These are phyloP conservation scores for Dipus sagitta DNA, from an alignment of 2,797 vertebrate genomes.

Conservation along the genomic window DNA sequence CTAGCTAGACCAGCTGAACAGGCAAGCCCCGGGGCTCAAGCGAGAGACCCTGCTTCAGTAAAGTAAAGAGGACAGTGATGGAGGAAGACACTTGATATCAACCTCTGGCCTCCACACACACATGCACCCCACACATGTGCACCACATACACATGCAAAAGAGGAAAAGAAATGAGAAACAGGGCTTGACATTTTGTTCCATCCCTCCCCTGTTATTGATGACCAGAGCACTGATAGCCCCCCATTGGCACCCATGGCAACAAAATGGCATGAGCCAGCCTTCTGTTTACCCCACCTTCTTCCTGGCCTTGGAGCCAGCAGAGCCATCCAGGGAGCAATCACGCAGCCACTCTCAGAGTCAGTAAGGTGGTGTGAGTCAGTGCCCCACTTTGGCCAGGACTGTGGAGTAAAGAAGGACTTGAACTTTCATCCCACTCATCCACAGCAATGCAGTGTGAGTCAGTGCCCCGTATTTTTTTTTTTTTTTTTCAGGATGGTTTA, in stretches of 20 bases:
- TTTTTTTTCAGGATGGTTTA: background rate
- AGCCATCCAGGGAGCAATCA: background rate
- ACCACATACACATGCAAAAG: too few species aligned
- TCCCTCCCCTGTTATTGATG: background rate
- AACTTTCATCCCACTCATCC: slow-evolving; percentile 45
- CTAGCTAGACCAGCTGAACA: too few species aligned
- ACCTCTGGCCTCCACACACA: too few species aligned
- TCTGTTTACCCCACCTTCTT: background rate
- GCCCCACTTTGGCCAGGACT: background rate
- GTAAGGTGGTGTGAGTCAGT: slow-evolving; percentile 29
- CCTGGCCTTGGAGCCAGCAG: background rate
- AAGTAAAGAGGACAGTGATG: too few species aligned
- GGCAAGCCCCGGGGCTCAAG: too few species aligned
- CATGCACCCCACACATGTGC: too few species aligned
- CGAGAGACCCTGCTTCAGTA: too few species aligned
- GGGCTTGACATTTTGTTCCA: background rate
- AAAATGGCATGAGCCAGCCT: background rate
- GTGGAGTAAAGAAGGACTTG: slow-evolving; percentile 5
- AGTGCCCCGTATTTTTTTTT: background rate
- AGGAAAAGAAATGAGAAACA: background rate
- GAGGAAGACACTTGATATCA: too few species aligned
- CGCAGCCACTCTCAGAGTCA: background rate
- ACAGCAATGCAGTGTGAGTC: slow-evolving; percentile 45
- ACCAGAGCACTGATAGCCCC: too few species aligned
- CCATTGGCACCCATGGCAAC: background rate